Evolutionary conservation across 2,888 invertebrate species (phyloP).

Genomic region (Morinoia aosen): DNA sequence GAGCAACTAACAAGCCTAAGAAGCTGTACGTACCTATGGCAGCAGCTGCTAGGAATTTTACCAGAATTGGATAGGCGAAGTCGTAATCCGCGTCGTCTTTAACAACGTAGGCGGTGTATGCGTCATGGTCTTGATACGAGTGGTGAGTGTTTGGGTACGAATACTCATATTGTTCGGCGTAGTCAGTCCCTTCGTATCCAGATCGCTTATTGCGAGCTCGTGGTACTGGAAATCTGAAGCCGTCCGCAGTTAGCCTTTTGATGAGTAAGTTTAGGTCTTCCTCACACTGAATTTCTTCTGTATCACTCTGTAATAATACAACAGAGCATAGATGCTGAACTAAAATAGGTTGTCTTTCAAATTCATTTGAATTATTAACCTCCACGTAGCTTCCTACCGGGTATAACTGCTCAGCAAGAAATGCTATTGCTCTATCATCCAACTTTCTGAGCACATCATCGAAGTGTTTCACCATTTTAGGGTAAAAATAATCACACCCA

Average conservation of each 20-base stretch:
- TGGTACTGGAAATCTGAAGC: not conserved
- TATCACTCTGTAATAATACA: not conserved
- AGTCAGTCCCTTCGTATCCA: not conserved
- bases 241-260: not conserved
- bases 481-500: not conserved
- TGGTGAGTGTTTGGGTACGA: not conserved
- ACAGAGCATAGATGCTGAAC: not conserved
- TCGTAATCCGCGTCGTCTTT: not conserved
- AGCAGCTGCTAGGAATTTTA: not conserved
- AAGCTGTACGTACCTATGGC: constrained; percentile 20
- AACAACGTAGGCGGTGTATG: not conserved
- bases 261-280: not conserved
- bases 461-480: not conserved
- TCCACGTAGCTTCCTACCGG: not conserved
- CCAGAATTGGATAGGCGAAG: constrained; percentile 1
- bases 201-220: not conserved
- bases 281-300: not conserved
- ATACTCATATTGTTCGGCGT: not conserved
- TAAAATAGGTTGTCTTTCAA: not conserved
- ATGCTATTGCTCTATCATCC: not conserved
- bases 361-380: not conserved
- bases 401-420: not conserved
- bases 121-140: not conserved
- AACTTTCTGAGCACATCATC: not conserved
- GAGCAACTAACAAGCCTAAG: not conserved